These are phyloP conservation scores for Homarus americanus DNA, from an alignment of 1,140 invertebrate species.

Conservation along the genomic window DNA sequence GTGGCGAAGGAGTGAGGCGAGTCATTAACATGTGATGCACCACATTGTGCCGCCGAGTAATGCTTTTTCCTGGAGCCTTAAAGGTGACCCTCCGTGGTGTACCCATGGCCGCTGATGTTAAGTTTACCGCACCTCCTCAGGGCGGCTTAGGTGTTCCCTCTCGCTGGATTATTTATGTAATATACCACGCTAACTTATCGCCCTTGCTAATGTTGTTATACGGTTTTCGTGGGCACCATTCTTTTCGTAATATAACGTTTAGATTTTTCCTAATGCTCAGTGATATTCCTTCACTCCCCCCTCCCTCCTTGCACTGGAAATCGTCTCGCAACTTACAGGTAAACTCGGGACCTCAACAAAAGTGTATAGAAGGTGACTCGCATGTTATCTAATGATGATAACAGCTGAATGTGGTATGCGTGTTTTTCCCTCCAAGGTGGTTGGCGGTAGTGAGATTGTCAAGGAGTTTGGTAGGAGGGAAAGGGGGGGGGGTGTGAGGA, in stretches of 20 bases:
- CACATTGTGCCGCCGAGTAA: slow-evolving; percentile 19
- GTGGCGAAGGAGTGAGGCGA: background rate
- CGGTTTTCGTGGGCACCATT: too few species aligned
- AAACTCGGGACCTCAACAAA: too few species aligned
- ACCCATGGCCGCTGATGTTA: background rate
- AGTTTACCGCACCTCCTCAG: background rate
- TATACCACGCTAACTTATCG: too few species aligned
- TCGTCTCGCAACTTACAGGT: too few species aligned
- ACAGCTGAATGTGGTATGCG: background rate
- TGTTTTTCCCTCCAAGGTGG: background rate
- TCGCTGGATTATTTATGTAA: background rate
- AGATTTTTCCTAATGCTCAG: too few species aligned
- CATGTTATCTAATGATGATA: too few species aligned
- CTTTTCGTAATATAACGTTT: too few species aligned
- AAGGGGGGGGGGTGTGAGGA: background rate
- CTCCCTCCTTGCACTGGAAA: too few species aligned
- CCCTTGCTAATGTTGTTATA: too few species aligned
- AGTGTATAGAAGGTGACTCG: too few species aligned
- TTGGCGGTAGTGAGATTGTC: background rate
- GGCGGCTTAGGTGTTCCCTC: background rate
- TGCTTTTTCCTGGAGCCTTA: slow-evolving; percentile 1
- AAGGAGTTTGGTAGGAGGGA: background rate
- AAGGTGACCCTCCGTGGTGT: background rate
- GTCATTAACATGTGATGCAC: slow-evolving; percentile 20
- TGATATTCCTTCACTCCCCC: too few species aligned